These are phyloP conservation scores for Watsonalla cultraria DNA, from an alignment of 2,888 invertebrate species.

Conservation along the genomic window DNA sequence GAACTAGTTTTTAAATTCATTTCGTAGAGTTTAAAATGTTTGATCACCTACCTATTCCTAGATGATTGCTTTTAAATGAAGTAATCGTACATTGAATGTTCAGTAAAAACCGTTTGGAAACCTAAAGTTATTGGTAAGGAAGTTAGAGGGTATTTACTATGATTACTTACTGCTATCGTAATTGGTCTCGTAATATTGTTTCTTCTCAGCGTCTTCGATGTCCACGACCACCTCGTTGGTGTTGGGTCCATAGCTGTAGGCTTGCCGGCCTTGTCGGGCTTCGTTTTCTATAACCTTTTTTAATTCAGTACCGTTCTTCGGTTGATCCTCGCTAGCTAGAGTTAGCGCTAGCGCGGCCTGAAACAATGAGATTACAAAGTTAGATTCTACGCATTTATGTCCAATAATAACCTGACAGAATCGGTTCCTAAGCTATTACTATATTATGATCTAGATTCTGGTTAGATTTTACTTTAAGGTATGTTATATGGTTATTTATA, in stretches of 20 bases:
- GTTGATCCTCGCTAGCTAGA: slow-evolving; percentile 48
- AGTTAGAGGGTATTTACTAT: neutral
- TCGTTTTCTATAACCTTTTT: slow-evolving; percentile 18
- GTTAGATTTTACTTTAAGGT: too few relatives aligned
- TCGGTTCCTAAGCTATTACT: too few relatives aligned
- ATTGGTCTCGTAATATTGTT: slow-evolving; percentile 87
- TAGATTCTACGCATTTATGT: too few relatives aligned
- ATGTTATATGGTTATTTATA: too few relatives aligned
- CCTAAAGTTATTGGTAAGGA: too few relatives aligned
- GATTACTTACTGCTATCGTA: slow-evolving; percentile 84
- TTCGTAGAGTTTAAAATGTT: neutral
- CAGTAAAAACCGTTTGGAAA: too few relatives aligned
- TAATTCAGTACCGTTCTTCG: slow-evolving; percentile 33
- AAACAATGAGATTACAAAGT: neutral
- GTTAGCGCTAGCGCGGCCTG: slow-evolving; percentile 60
- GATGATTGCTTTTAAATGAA: too few relatives aligned
- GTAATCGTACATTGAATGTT: too few relatives aligned
- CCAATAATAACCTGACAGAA: neutral
- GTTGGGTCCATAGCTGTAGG: slow-evolving; percentile 32
- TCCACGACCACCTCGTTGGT: slow-evolving; percentile 83
- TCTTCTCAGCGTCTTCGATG: slow-evolving; percentile 85
- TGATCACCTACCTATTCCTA: too few relatives aligned
- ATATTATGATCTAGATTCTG: too few relatives aligned
- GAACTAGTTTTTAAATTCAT: too few relatives aligned
- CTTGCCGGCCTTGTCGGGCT: slow-evolving; percentile 41